A percentile compares a stretch with the other conserved stretches of the same genome.
phyloP scores from a whole-genome alignment of 2,797 vertebrate genomes.

The Meda fulgida region DNA sequence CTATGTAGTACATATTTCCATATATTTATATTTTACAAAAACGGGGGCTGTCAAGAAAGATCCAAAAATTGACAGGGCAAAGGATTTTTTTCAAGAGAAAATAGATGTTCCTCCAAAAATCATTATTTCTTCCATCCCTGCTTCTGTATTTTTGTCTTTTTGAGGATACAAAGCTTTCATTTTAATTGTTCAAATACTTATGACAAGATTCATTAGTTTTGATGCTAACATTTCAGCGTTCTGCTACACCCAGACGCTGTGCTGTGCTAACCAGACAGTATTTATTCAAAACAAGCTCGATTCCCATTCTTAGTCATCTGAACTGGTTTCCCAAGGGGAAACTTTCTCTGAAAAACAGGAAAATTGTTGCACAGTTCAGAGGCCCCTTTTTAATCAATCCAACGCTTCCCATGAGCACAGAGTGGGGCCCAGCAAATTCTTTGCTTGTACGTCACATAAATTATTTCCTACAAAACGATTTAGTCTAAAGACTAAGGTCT shows the following conservation, averaged over 20 bases:
- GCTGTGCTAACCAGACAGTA: neutral
- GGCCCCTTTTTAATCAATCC: neutral
- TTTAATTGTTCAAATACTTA: conserved; percentile 9
- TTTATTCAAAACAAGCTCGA: conserved; percentile 13
- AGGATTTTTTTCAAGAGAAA: neutral
- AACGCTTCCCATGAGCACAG: neutral
- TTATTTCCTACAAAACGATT: neutral
- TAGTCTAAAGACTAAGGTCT: neutral
- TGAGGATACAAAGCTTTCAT: neutral
- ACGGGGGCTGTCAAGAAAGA: neutral
- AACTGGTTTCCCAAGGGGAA: neutral
- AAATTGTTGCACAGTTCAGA: conserved; percentile 23
- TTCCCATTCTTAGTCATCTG: conserved; percentile 28
- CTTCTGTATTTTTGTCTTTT: neutral
- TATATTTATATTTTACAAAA: neutral
- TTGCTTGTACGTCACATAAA: conserved; percentile 3
- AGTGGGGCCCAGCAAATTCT: neutral
- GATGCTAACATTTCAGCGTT: neutral
- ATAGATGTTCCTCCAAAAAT: neutral
- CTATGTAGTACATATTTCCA: too few species aligned
- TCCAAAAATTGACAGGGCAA: neutral
- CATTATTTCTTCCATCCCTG: neutral
- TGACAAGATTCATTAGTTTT: conserved; percentile 24
- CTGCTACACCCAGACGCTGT: neutral
- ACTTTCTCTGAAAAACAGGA: conserved; percentile 30